Evolutionary conservation across 2,888 invertebrate genomes (phyloP).

Genomic region (Andrena praecox): DNA sequence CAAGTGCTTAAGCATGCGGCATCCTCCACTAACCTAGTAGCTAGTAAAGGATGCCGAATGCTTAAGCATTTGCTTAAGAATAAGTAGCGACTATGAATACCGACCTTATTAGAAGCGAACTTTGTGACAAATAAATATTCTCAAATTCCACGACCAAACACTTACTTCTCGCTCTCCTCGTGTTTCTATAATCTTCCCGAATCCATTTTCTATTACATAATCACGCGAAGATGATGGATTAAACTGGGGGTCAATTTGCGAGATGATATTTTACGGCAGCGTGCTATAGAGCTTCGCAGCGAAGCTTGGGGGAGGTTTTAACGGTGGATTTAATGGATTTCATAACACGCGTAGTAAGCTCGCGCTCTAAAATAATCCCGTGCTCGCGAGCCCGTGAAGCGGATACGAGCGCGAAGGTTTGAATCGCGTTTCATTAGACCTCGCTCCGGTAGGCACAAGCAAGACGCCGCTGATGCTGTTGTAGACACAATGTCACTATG

Average conservation of each 20-base stretch:
- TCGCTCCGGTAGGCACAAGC: background rate
- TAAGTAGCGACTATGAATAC: no score
- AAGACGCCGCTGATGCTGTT: background rate
- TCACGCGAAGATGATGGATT: conserved; percentile 3
- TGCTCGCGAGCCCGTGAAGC: background rate
- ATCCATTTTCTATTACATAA: no score
- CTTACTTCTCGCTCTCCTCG: background rate
- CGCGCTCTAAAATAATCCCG: conserved; percentile 3
- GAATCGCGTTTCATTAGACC: conserved; percentile 12
- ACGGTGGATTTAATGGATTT: background rate
- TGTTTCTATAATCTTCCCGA: background rate
- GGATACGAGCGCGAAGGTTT: background rate
- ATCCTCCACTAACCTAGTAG: no score
- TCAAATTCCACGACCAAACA: conserved; percentile 16
- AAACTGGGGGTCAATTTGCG: background rate
- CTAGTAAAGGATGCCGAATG: no score
- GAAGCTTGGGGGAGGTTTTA: background rate
- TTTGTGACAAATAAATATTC: conserved; percentile 27
- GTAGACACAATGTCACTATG: background rate
- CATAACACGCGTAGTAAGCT: background rate
- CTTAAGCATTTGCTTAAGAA: no score
- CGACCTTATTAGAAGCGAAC: background rate
- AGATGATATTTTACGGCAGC: background rate
- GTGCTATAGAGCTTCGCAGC: background rate
- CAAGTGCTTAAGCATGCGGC: no score